Base-by-base conservation (phyloP, 2,113 vertebrate genomes). In the Neodontobutis hainanensis region DNA sequence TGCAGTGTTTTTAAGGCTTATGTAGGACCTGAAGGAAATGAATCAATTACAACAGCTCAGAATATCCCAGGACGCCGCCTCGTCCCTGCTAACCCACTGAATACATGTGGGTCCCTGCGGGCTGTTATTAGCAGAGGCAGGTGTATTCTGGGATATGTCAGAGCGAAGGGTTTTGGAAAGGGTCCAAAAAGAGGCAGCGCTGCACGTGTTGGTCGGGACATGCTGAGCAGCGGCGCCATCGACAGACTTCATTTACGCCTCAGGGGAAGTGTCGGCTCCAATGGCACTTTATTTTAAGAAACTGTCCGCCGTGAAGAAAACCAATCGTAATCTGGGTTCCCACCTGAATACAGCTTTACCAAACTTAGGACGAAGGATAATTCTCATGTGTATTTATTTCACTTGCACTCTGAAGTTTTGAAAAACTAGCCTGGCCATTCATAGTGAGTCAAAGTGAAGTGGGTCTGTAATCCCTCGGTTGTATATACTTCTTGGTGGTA, bases 211-310 rank as follows among this genome's bases (percentile, higher is more conserved):
- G 62, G 32, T 44, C 45, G 10, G n/a, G 66, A 5, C 4, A 15
- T 52, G 65, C 57, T 50, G 5, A 44, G 35, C 32, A 65, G 47
- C 53, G 70, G 64, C 70, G 38, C 82, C 83, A 60, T 36, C 68
- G 16, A 67, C 47, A 6, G 43, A 51, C 79, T 81, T 79, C 44
- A 66, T 75, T 86, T 79, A 73, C 87, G 72, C 80, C 79, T 73
- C 87, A 0, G 15, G 72, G 80, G 67, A 73, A 65, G 69, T 47
- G 15, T 15, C 4, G 38, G 63, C 70, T 80, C 48, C 44, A 55
- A 77, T 70, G 63, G 52, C 71, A 66, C 27, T 60, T 63, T 75
- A 55, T 72, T 81, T 42, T 61, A 49, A 59, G 3, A 65, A 77
- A 75, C 36, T 61, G 60, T 60, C 74, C 56, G 32, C 7, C 73